phyloP scores from a whole-genome alignment of 2,113 vertebrate genomes.

The Beaufortia kweichowensis region DNA sequence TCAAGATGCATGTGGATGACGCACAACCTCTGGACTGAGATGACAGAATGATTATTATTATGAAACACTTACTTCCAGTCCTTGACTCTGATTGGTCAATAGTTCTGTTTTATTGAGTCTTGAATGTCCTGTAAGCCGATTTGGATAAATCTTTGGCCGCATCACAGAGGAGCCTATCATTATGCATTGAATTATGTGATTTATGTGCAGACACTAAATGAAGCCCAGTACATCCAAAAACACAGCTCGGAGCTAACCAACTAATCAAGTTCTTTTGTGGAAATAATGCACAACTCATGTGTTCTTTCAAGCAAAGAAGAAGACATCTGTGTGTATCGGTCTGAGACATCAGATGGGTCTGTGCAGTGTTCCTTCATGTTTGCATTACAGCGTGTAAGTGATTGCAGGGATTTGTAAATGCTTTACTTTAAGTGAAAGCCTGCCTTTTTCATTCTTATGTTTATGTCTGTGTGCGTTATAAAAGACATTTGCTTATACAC shows the following conservation, averaged over 20 bases:
- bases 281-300: background rate
- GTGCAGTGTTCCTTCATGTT: slow-evolving; percentile 45
- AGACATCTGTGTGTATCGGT: background rate
- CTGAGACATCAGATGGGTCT: background rate
- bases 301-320: slow-evolving; percentile 1
- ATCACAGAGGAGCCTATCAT: too few species aligned
- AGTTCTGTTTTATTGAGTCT: too few species aligned
- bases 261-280: too few species aligned
- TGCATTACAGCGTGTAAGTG: slow-evolving; percentile 29
- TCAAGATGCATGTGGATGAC: background rate
- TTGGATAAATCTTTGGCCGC: too few species aligned
- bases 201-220: background rate
- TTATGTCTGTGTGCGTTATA: slow-evolving; percentile 30
- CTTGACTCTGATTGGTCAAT: too few species aligned
- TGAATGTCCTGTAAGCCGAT: too few species aligned
- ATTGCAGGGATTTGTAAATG: slow-evolving; percentile 42
- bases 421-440: slow-evolving; percentile 37
- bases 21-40: slow-evolving; percentile 8
- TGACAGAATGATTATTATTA: slow-evolving; percentile 11
- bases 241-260: background rate
- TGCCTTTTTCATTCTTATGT: slow-evolving; percentile 36
- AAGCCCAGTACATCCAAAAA: background rate
- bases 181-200: background rate
- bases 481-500: slow-evolving; percentile 22
- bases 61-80: background rate